Evolutionary conservation across 2,888 invertebrate genomes (phyloP).

Genomic region (Cantharis nigra): DNA sequence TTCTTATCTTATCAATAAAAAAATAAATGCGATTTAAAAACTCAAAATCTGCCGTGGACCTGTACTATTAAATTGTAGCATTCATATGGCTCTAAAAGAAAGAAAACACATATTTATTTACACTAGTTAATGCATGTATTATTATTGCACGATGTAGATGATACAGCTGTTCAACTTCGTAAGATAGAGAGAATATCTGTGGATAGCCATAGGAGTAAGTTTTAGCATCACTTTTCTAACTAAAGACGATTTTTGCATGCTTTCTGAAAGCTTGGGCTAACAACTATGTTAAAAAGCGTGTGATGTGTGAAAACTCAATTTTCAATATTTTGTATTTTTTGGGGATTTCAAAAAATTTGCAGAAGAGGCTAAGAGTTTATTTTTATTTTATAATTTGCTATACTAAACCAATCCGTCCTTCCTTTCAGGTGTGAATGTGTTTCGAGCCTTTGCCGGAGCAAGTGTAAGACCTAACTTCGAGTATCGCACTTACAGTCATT

Average conservation of each 20-base stretch:
- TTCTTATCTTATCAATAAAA: too few species aligned
- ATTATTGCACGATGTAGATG: slow-evolving; percentile 27
- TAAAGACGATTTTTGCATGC: neutral
- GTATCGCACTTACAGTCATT: slow-evolving; percentile 51
- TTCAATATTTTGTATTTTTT: neutral
- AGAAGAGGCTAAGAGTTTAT: neutral
- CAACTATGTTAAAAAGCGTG: neutral
- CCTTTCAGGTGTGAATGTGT: slow-evolving; percentile 37
- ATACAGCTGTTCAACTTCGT: slow-evolving; percentile 23
- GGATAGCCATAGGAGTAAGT: slow-evolving; percentile 35
- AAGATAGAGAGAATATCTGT: slow-evolving; percentile 30
- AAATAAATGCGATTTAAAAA: neutral
- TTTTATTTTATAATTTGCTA: neutral
- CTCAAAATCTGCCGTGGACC: neutral
- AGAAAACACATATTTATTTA: neutral
- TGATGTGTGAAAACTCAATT: neutral
- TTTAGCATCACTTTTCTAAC: neutral
- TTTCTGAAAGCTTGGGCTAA: neutral
- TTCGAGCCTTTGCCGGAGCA: slow-evolving; percentile 20
- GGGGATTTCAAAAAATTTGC: neutral
- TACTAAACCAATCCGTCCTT: slow-evolving; percentile 31
- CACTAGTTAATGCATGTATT: slow-evolving; percentile 16
- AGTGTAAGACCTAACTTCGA: neutral
- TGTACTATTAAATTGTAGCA: neutral
- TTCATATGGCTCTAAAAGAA: neutral